A percentile compares a stretch with the other conserved stretches of the same genome.
These are phyloP conservation scores for Zosterops japonicus DNA, from an alignment of 2,113 vertebrate species.

Conservation along the genomic window DNA sequence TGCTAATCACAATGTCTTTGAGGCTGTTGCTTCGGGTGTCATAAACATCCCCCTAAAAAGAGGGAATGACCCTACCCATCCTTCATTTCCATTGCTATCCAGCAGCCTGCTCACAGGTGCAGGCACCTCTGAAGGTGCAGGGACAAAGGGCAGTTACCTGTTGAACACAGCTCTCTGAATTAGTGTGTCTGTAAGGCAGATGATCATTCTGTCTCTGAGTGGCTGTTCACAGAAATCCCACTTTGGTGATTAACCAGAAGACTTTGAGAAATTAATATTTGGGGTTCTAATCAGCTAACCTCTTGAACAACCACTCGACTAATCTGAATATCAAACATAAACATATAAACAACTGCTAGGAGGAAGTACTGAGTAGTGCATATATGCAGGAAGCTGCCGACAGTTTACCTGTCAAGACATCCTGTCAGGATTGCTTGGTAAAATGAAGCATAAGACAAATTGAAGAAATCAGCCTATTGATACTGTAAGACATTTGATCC, in stretches of 20 bases:
- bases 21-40: background rate
- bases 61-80: background rate
- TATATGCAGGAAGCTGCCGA: background rate
- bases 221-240: background rate
- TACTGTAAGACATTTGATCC: background rate
- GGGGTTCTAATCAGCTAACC: background rate
- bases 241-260: background rate
- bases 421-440: background rate
- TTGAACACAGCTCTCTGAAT: background rate
- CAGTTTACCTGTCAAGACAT: background rate
- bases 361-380: background rate
- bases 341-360: background rate
- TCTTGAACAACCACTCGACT: background rate
- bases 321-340: background rate
- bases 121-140: background rate
- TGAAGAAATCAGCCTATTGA: background rate
- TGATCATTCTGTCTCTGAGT: background rate
- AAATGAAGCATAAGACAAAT: background rate
- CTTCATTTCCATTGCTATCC: background rate
- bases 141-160: background rate
- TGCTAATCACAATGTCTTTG: background rate
- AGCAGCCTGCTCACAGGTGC: background rate
- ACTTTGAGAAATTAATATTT: background rate
- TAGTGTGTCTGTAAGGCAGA: background rate
- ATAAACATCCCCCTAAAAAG: background rate